Evolutionary conservation across 2,797 vertebrate genomes (phyloP).

Genomic region (Paedocypris micromegethes): DNA sequence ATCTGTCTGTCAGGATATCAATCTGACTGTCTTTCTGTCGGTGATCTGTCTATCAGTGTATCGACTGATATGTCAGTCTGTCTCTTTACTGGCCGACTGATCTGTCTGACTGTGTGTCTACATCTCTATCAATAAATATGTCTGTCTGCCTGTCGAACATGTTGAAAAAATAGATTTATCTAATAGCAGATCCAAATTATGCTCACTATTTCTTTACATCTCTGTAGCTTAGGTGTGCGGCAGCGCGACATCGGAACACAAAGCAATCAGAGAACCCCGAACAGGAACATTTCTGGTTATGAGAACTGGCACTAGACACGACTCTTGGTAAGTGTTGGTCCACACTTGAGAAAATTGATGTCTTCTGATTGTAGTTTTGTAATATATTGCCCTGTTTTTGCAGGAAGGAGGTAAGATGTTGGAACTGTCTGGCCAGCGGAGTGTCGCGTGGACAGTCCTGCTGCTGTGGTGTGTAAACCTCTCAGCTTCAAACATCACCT

Average conservation of each 20-base stretch:
- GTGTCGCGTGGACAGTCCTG: slow-evolving; percentile 58
- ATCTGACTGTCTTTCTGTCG: too few species aligned
- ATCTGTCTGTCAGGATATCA: too few species aligned
- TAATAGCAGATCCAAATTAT: too few species aligned
- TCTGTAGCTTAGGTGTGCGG: too few species aligned
- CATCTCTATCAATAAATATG: too few species aligned
- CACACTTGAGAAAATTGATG: not conserved
- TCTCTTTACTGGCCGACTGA: too few species aligned
- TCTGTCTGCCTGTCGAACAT: too few species aligned
- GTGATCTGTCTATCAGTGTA: too few species aligned
- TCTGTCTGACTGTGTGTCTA: too few species aligned
- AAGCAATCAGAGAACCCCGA: slow-evolving; percentile 47
- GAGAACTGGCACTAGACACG: slow-evolving; percentile 62
- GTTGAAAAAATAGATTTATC: too few species aligned
- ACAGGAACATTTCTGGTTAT: slow-evolving; percentile 65
- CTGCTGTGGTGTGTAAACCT: slow-evolving; percentile 60
- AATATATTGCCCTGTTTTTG: slow-evolving; percentile 28
- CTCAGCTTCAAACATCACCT: slow-evolving; percentile 46
- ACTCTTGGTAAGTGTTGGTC: slow-evolving; percentile 54
- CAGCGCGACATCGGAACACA: slow-evolving; percentile 36
- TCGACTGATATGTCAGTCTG: too few species aligned
- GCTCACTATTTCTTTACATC: too few species aligned
- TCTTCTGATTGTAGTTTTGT: not conserved
- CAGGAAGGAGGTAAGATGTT: slow-evolving; percentile 72
- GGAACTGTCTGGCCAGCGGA: slow-evolving; percentile 66